These are phyloP conservation scores for Formica exsecta DNA, from an alignment of 1,140 invertebrate species.

Conservation along the genomic window DNA sequence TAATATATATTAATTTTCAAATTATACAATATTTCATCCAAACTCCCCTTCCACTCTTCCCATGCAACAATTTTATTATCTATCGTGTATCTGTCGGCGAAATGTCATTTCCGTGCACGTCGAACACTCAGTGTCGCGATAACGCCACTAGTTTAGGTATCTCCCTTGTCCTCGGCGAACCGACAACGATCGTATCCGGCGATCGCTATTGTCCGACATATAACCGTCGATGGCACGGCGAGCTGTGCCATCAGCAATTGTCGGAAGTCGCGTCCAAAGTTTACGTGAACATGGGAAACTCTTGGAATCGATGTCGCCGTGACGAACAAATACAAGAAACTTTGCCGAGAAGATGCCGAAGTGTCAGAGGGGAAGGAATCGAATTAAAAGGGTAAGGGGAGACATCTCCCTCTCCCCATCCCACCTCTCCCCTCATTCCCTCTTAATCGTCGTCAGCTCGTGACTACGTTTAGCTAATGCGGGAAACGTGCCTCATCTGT, in stretches of 20 bases:
- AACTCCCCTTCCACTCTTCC: neutral
- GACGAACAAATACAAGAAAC: conserved; percentile 56
- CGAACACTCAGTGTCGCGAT: conserved; percentile 58
- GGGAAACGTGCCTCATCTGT: conserved; percentile 70
- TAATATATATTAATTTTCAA: neutral
- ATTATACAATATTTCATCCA: neutral
- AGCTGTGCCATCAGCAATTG: conserved; percentile 44
- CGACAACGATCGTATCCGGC: conserved; percentile 52
- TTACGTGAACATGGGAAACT: conserved; percentile 40
- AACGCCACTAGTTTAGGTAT: conserved; percentile 46
- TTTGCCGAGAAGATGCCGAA: conserved; percentile 33
- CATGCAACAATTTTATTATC: conserved; percentile 1
- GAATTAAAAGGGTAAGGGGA: conserved; percentile 60
- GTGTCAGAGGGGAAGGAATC: conserved; percentile 62
- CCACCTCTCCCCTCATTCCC: neutral
- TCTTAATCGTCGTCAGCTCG: conserved; percentile 14
- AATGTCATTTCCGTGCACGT: conserved; percentile 52
- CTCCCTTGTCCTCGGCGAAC: conserved; percentile 39
- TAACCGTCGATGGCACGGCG: conserved; percentile 1
- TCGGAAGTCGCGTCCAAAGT: conserved; percentile 31
- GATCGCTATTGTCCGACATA: conserved; percentile 64
- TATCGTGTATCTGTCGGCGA: neutral
- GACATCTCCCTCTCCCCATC: neutral
- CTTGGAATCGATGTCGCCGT: conserved; percentile 39
- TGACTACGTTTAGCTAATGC: conserved; percentile 68